A percentile compares a stretch with the other conserved stretches of the same genome.
Evolutionary conservation across 2,113 vertebrate species (phyloP).

Genomic region (Cololabis saira): DNA sequence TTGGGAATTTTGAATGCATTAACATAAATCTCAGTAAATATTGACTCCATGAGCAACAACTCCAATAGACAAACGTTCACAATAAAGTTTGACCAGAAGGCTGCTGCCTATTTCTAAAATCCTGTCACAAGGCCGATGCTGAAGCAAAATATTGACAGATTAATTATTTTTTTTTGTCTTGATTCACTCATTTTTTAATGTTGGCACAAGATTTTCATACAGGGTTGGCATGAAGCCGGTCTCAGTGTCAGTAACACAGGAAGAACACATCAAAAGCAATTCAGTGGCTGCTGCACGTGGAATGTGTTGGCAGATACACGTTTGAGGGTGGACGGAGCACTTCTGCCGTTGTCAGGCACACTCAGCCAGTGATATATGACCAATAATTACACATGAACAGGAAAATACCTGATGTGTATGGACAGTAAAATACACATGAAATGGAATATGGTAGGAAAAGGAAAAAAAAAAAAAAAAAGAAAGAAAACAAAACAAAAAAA

Average conservation of each 20-base stretch:
- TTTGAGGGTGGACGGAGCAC: slow-evolving; percentile 65
- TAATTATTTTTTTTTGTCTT: slow-evolving; percentile 9
- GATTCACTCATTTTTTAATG: slow-evolving; percentile 21
- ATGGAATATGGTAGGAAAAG: slow-evolving; percentile 67
- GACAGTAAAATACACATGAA: slow-evolving; percentile 74
- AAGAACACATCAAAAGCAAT: slow-evolving; percentile 76
- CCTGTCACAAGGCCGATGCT: slow-evolving; percentile 8
- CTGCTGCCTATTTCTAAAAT: slow-evolving; percentile 17
- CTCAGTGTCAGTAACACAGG: slow-evolving; percentile 69
- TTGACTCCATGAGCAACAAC: too few species aligned
- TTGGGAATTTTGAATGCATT: neutral
- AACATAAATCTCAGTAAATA: slow-evolving; percentile 6
- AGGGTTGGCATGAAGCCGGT: slow-evolving; percentile 37
- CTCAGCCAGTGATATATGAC: slow-evolving; percentile 78
- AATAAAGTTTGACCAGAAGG: slow-evolving; percentile 21
- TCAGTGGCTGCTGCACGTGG: slow-evolving; percentile 76
- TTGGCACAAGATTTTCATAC: slow-evolving; percentile 17
- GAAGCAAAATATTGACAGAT: slow-evolving; percentile 1
- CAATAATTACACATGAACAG: slow-evolving; percentile 76
- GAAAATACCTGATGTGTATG: slow-evolving; percentile 75
- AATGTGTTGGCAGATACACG: slow-evolving; percentile 71
- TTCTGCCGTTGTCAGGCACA: slow-evolving; percentile 66
- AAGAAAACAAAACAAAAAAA: slow-evolving; percentile 48
- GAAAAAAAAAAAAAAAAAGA: slow-evolving; percentile 1
- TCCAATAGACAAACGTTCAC: slow-evolving; percentile 12